phyloP scores from a whole-genome alignment of 2,113 vertebrate species.

The Limanda limanda region DNA sequence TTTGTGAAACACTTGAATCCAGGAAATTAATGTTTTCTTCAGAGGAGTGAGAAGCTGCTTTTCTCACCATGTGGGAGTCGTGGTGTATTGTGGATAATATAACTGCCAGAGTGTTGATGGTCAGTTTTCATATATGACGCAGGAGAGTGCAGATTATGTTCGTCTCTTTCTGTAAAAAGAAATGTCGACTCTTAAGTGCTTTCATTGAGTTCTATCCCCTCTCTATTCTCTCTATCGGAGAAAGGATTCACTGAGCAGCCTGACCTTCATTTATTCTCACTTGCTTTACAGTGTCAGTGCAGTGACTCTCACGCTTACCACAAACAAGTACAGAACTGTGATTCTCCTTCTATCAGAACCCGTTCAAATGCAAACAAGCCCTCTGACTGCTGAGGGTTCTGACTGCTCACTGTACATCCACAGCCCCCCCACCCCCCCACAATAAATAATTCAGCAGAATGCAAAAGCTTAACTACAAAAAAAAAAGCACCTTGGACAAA shows the following conservation, averaged over 20 bases:
- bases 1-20: slow-evolving; percentile 39
- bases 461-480: slow-evolving; percentile 30
- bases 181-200: slow-evolving; percentile 16
- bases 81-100: slow-evolving; percentile 5
- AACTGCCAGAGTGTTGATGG: slow-evolving; percentile 1
- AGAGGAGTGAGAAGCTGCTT: slow-evolving; percentile 13
- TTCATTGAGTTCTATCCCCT: slow-evolving; percentile 16
- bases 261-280: slow-evolving; percentile 47
- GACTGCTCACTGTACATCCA: slow-evolving; percentile 36
- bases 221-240: slow-evolving; percentile 11
- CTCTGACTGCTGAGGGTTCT: slow-evolving; percentile 7
- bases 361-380: slow-evolving; percentile 8
- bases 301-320: slow-evolving; percentile 23
- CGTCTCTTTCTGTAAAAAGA: slow-evolving; percentile 7
- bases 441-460: slow-evolving; percentile 52
- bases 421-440: slow-evolving; percentile 20
- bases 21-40: slow-evolving; percentile 9
- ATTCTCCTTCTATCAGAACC: slow-evolving; percentile 26
- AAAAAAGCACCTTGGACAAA: slow-evolving; percentile 30
- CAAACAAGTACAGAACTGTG: slow-evolving; percentile 28
- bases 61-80: not conserved
- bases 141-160: slow-evolving; percentile 13
- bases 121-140: slow-evolving; percentile 13
- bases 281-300: slow-evolving; percentile 11
- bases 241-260: slow-evolving; percentile 30